These are phyloP conservation scores for Rhizoglyphus robini DNA, from an alignment of 1,140 invertebrate species.

Conservation along the genomic window DNA sequence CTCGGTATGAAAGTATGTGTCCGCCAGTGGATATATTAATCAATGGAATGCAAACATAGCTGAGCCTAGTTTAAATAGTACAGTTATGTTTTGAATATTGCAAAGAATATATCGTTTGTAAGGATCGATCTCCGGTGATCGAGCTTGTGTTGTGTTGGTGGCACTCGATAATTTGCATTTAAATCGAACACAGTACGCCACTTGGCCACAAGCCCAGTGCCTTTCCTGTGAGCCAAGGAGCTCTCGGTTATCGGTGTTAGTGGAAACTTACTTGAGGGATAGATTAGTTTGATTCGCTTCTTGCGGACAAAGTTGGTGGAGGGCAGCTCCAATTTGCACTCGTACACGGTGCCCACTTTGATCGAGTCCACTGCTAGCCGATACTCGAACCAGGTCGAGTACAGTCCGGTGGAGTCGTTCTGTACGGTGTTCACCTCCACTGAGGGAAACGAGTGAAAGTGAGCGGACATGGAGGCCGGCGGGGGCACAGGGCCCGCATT, in stretches of 20 bases:
- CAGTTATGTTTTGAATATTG: background rate
- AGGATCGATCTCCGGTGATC: too few species aligned
- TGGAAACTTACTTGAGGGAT: constrained; percentile 18
- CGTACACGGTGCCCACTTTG: constrained; percentile 6
- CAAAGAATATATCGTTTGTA: too few species aligned
- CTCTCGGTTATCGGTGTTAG: too few species aligned
- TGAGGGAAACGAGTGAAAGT: background rate
- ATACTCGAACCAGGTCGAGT: background rate
- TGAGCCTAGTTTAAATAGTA: background rate
- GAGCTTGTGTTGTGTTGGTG: too few species aligned
- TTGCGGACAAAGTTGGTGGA: background rate
- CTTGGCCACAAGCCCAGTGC: too few species aligned
- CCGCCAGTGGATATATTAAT: background rate
- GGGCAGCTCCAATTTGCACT: constrained; percentile 17
- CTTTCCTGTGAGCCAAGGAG: too few species aligned
- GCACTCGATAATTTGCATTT: too few species aligned
- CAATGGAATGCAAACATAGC: background rate
- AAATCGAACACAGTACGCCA: too few species aligned
- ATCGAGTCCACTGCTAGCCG: background rate
- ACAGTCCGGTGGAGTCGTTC: background rate
- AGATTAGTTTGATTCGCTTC: constrained; percentile 21
- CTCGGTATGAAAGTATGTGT: background rate
- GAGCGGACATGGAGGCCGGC: background rate
- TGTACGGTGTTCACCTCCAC: background rate
- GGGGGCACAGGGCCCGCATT: background rate